Evolutionary conservation across 2,888 invertebrate genomes (phyloP).

Genomic region (Dysmachus trigonus): DNA sequence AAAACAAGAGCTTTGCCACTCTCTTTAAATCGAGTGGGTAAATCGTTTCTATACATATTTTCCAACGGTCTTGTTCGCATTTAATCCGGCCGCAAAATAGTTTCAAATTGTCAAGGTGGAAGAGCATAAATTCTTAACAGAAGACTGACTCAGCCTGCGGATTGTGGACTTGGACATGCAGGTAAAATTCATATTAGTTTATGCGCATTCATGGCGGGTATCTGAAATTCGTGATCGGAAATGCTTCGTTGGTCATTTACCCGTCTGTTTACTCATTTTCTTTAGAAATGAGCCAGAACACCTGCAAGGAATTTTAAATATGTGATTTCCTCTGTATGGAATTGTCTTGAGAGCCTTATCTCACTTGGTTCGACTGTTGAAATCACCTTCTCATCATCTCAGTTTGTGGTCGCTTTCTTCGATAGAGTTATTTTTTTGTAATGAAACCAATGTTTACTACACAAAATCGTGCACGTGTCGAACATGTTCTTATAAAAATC

Average conservation of each 20-base stretch:
- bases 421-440: not conserved
- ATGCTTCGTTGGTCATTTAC: conserved; percentile 31
- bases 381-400: not conserved
- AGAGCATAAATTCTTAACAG: not conserved
- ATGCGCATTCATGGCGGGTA: not conserved
- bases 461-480: not conserved
- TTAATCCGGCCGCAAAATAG: not conserved
- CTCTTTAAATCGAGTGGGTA: not conserved
- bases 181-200: not conserved
- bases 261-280: conserved; percentile 5
- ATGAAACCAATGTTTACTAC: not conserved
- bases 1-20: not conserved
- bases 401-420: not conserved
- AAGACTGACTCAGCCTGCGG: not conserved
- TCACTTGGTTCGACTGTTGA: not conserved
- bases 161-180: not conserved
- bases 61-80: not conserved
- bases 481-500: not conserved
- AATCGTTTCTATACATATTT: not conserved
- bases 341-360: not conserved
- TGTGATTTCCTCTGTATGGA: not conserved
- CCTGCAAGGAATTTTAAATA: conserved; percentile 6
- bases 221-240: conserved; percentile 26
- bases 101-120: not conserved
- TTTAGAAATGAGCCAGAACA: not conserved